These are phyloP conservation scores for Bucco capensis DNA, from an alignment of 2,113 vertebrate species.

Conservation along the genomic window DNA sequence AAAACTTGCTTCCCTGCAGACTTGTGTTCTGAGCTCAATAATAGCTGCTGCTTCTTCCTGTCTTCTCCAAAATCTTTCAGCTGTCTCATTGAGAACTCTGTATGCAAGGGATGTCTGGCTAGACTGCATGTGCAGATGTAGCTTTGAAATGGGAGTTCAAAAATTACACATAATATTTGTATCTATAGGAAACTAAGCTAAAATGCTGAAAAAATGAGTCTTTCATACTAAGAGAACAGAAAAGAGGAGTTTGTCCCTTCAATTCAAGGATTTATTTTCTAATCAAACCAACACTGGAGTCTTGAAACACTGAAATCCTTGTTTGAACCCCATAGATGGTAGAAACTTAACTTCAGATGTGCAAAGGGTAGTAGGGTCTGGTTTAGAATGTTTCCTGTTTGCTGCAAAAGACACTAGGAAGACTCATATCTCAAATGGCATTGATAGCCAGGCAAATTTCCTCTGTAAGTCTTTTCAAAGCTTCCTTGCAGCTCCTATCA, in stretches of 20 bases:
- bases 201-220: neutral
- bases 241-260: neutral
- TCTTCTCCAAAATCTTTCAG: neutral
- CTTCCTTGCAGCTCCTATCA: neutral
- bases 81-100: neutral
- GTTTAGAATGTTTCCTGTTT: neutral
- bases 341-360: neutral
- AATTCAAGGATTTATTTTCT: neutral
- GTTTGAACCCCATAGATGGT: neutral
- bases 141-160: rapidly evolving
- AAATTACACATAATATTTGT: neutral
- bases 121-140: neutral
- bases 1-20: neutral
- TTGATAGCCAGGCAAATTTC: neutral
- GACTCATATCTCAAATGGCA: neutral
- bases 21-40: neutral
- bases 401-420: neutral
- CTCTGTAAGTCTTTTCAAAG: neutral
- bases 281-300: neutral
- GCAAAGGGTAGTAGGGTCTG: neutral
- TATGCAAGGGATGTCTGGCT: neutral
- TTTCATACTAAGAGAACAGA: neutral
- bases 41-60: neutral
- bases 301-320: neutral
- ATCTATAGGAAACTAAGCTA: neutral